Evolutionary conservation across 2,113 vertebrate species (phyloP).

Genomic region (Pseudorhombus dupliciocellatus): DNA sequence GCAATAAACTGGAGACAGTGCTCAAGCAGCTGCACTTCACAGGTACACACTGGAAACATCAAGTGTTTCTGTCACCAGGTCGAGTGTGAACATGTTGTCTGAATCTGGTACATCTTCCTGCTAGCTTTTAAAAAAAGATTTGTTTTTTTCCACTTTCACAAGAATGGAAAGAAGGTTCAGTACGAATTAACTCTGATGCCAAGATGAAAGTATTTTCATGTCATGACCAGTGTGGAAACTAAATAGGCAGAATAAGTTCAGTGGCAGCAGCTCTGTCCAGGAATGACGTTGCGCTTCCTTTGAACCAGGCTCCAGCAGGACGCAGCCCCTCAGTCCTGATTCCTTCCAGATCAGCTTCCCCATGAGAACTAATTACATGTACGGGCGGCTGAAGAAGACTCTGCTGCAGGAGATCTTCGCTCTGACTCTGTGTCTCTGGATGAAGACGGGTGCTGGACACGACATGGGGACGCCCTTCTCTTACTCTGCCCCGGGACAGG

Average conservation of each 20-base stretch:
- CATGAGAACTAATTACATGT: constrained; percentile 84
- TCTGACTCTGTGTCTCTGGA: constrained; percentile 83
- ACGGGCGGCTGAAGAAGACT: constrained; percentile 77
- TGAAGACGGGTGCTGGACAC: constrained; percentile 68
- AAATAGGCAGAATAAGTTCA: neutral
- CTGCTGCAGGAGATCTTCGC: constrained; percentile 82
- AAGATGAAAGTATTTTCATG: no score
- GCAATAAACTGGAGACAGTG: constrained; percentile 77
- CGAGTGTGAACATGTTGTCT: neutral
- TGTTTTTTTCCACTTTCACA: neutral
- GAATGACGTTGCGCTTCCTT: neutral
- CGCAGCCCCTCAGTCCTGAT: constrained; percentile 45
- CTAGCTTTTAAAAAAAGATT: no score
- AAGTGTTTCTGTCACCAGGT: neutral
- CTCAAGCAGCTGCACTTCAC: constrained; percentile 78
- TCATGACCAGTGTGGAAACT: neutral
- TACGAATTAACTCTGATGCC: no score
- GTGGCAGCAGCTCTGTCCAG: neutral
- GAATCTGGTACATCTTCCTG: neutral
- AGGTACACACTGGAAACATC: constrained; percentile 39
- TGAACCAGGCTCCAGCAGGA: constrained; percentile 68
- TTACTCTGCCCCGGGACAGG: constrained; percentile 82
- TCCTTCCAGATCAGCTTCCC: constrained; percentile 84
- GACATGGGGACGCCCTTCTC: constrained; percentile 83
- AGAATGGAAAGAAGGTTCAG: neutral